phyloP scores from a whole-genome alignment of 2,113 vertebrate genomes.

The Balaenoptera acutorostrata region DNA sequence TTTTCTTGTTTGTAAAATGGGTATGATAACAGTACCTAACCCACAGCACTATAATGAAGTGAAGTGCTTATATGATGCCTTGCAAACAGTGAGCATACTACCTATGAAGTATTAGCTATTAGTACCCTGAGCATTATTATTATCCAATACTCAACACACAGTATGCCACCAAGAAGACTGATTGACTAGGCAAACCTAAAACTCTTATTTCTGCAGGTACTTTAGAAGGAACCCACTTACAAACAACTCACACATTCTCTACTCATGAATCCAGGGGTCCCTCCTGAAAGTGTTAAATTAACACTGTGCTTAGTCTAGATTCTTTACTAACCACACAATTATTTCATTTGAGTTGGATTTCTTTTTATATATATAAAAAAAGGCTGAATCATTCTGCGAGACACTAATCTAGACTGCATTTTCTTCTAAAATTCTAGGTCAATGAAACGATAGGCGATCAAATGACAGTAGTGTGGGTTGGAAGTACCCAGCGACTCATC shows the following conservation, averaged over 20 bases:
- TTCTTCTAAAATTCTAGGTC: conserved; percentile 1
- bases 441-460: background rate
- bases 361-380: background rate
- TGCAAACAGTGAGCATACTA: background rate
- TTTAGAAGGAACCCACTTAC: background rate
- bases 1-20: background rate
- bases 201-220: background rate
- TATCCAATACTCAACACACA: background rate
- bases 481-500: background rate
- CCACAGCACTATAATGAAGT: background rate
- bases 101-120: background rate
- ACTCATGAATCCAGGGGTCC: background rate
- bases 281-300: background rate
- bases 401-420: background rate
- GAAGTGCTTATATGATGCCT: background rate
- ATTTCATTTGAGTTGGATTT: background rate
- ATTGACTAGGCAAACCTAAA: background rate
- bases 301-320: background rate
- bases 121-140: background rate
- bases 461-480: background rate
- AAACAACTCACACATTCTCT: background rate
- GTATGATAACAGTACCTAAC: background rate
- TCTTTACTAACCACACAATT: background rate
- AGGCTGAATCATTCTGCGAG: background rate
- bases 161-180: too few relatives aligned